These are phyloP conservation scores for Gymnobelideus leadbeateri DNA, from an alignment of 2,113 vertebrate species.

Conservation along the genomic window DNA sequence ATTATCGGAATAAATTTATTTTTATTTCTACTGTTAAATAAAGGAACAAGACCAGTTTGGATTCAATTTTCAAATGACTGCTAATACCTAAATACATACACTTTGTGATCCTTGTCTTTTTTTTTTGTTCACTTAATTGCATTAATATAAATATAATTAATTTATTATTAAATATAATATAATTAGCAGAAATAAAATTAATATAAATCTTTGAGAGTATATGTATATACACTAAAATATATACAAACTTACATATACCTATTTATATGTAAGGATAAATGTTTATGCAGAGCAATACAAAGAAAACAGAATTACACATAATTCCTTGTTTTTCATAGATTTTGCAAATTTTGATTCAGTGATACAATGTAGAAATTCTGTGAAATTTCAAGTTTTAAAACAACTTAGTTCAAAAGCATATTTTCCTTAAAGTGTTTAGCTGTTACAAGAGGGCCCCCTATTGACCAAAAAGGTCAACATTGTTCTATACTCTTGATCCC, in stretches of 20 bases:
- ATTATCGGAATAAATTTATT: constrained; percentile 50
- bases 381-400: constrained; percentile 64
- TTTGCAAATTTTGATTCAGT: constrained; percentile 72
- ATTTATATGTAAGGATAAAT: constrained; percentile 73
- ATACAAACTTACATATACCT: constrained; percentile 56
- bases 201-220: constrained; percentile 42
- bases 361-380: constrained; percentile 64
- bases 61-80: constrained; percentile 19
- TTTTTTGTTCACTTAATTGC: background rate
- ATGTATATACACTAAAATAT: constrained; percentile 14
- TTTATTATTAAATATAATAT: too few species aligned
- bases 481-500: constrained; percentile 18
- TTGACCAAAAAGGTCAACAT: constrained; percentile 63
- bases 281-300: constrained; percentile 65
- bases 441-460: constrained; percentile 70
- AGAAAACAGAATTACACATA: constrained; percentile 73
- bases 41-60: constrained; percentile 27
- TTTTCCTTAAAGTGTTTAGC: constrained; percentile 46
- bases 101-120: background rate
- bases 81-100: background rate
- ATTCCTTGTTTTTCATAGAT: constrained; percentile 66
- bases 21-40: constrained; percentile 38
- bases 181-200: too few species aligned
- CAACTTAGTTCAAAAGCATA: constrained; percentile 56
- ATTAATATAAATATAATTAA: constrained; percentile 47